A percentile compares a stretch with the other conserved stretches of the same genome.
phyloP scores from a whole-genome alignment of 2,113 vertebrate genomes.

The Lepus americanus region DNA sequence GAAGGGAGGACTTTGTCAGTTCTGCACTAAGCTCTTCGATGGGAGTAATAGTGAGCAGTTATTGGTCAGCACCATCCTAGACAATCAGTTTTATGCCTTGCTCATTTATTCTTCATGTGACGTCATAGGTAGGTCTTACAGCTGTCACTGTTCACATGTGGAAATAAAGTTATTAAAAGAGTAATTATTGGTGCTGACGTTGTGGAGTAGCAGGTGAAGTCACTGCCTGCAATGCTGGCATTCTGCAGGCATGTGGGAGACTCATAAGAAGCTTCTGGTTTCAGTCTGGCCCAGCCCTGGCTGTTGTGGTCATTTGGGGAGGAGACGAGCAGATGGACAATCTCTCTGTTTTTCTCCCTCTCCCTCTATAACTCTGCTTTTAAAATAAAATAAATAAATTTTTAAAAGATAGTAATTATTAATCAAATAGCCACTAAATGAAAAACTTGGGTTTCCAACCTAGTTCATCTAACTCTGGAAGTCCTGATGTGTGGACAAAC shows the following conservation, averaged over 20 bases:
- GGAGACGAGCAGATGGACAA: too few relatives aligned
- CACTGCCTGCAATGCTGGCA: too few relatives aligned
- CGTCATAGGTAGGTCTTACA: neutral
- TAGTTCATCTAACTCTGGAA: neutral
- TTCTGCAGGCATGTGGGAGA: too few relatives aligned
- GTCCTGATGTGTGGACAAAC: neutral
- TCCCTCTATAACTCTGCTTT: too few relatives aligned
- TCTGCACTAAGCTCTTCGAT: neutral
- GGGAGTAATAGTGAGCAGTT: neutral
- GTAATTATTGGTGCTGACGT: neutral
- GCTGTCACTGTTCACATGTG: neutral
- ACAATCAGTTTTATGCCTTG: neutral
- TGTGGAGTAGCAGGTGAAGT: too few relatives aligned
- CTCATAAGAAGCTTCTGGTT: too few relatives aligned
- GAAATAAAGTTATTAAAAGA: slow-evolving; percentile 8
- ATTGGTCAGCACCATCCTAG: neutral
- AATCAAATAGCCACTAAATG: neutral
- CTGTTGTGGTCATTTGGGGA: too few relatives aligned
- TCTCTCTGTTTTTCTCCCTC: too few relatives aligned
- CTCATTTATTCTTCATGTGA: neutral
- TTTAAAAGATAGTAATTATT: neutral
- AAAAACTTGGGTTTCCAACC: neutral
- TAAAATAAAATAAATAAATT: neutral
- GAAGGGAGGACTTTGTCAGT: neutral
- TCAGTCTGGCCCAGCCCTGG: too few relatives aligned